Evolutionary conservation across 2,113 vertebrate genomes (phyloP).

Genomic region (Candoia aspera): DNA sequence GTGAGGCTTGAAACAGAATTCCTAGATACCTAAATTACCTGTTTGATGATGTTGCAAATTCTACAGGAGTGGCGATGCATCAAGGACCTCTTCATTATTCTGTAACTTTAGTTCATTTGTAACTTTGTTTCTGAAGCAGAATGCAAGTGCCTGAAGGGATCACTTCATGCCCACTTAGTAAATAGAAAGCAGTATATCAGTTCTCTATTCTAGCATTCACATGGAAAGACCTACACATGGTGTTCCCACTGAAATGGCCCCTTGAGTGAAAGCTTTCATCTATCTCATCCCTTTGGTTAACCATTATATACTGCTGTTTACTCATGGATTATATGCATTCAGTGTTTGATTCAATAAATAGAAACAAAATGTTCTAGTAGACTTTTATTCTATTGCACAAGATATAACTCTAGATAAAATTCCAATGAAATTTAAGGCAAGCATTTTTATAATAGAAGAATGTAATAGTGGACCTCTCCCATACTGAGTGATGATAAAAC

Average conservation of each 20-base stretch:
- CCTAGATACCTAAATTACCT: background rate
- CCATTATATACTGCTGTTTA: background rate
- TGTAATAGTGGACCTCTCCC: slow-evolving; percentile 62
- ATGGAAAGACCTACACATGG: background rate
- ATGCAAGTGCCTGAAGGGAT: background rate
- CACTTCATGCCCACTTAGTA: background rate
- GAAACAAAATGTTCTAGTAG: slow-evolving; percentile 23
- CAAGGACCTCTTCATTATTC: background rate
- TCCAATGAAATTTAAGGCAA: slow-evolving; percentile 71
- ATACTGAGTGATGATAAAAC: slow-evolving; percentile 52
- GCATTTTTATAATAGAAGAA: slow-evolving; percentile 62
- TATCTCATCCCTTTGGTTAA: background rate
- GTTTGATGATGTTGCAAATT: background rate
- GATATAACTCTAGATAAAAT: slow-evolving; percentile 75
- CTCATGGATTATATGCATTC: background rate
- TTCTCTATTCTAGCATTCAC: background rate
- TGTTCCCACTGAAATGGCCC: background rate
- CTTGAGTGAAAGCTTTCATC: background rate
- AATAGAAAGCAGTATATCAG: background rate
- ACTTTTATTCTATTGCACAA: slow-evolving; percentile 84
- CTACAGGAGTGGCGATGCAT: background rate
- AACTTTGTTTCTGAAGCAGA: background rate
- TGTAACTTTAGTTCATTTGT: background rate
- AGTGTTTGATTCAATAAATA: background rate
- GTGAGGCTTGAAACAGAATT: background rate